Percentiles rank a stretch among this genome's conserved stretches.
Conservation (phyloP, 2,888 invertebrate species). For the Spatulosminthurus flaviceps region DNA sequence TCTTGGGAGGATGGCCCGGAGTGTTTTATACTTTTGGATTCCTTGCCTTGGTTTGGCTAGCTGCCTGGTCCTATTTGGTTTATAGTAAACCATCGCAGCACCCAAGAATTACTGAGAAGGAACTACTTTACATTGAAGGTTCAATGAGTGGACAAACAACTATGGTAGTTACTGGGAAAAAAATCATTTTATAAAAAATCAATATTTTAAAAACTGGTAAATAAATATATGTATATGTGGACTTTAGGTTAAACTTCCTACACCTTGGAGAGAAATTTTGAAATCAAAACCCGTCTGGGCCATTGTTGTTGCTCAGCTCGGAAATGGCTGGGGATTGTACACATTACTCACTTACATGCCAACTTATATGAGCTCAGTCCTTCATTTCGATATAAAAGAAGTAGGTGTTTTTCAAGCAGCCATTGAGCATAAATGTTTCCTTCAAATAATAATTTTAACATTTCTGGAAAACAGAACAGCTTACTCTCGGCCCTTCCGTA, state of each 20-base stretch:
- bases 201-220: neutral
- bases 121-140: constrained; percentile 71
- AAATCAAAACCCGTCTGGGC: constrained; percentile 84
- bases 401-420: too few species aligned
- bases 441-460: too few species aligned
- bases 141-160: constrained; percentile 48
- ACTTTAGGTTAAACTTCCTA: constrained; percentile 64
- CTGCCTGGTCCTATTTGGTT: constrained; percentile 78
- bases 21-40: constrained; percentile 87
- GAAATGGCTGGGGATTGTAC: constrained; percentile 86
- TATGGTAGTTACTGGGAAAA: constrained; percentile 66
- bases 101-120: constrained; percentile 78
- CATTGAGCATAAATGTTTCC: too few species aligned
- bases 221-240: constrained; percentile 1
- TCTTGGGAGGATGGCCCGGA: constrained; percentile 84
- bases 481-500: constrained; percentile 74
- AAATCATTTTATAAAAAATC: neutral
- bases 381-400: constrained; percentile 80
- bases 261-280: constrained; percentile 79
- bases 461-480: constrained; percentile 69
- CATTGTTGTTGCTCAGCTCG: constrained; percentile 82
- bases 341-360: constrained; percentile 83
- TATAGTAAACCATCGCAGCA: constrained; percentile 79
- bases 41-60: constrained; percentile 82
- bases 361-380: constrained; percentile 83